A percentile compares a stretch with the other conserved stretches of the same genome.
Conservation (phyloP, 2,113 vertebrate genomes). For the Pseudopipra pipra region DNA sequence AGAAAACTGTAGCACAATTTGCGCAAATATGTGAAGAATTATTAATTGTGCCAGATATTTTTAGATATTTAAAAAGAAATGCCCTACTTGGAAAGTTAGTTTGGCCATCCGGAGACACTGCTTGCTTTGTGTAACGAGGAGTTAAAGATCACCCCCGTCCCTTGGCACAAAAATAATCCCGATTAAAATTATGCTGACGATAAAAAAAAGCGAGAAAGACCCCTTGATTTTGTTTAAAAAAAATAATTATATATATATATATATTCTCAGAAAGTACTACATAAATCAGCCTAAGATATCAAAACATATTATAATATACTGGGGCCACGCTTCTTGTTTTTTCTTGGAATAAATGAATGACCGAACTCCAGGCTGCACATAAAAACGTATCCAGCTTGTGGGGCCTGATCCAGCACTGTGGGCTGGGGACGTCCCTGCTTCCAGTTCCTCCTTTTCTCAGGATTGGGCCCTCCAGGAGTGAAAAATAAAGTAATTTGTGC, state of each 20-base stretch:
- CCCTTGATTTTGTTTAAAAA: not conserved
- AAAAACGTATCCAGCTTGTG: not conserved
- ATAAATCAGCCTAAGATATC: not conserved
- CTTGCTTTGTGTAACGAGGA: not conserved
- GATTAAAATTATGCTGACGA: not conserved
- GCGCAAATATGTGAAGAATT: not conserved
- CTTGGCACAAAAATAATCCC: not conserved
- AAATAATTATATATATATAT: not conserved
- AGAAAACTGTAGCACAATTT: not conserved
- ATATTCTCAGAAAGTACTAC: not conserved
- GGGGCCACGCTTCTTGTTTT: not conserved
- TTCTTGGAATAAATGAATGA: not conserved
- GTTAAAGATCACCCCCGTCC: not conserved
- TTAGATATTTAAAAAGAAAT: not conserved
- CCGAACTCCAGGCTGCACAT: not conserved
- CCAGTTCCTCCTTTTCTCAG: slow-evolving; percentile 1
- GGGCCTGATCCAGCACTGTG: not conserved
- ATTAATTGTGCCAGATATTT: not conserved
- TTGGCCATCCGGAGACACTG: slow-evolving; percentile 7
- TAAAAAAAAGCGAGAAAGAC: not conserved
- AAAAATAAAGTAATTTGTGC: not conserved
- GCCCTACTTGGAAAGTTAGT: slow-evolving; percentile 24
- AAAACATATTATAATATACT: not conserved
- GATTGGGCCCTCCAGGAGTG: slow-evolving; percentile 28
- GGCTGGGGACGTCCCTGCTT: not conserved